These are phyloP conservation scores for Xanthia togata DNA, from an alignment of 2,888 invertebrate species.

Conservation along the genomic window DNA sequence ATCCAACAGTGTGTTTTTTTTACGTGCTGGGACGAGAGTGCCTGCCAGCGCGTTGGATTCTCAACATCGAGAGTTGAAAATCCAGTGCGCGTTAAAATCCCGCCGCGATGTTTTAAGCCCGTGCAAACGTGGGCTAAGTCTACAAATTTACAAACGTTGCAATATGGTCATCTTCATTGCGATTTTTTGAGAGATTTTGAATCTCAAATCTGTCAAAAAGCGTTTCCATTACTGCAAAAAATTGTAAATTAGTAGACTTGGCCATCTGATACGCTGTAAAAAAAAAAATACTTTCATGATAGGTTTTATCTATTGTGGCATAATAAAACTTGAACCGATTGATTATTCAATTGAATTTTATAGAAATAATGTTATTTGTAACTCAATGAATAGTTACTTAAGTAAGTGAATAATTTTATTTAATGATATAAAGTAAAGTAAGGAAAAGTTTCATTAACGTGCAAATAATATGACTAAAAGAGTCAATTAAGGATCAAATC, in stretches of 20 bases:
- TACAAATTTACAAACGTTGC: neutral
- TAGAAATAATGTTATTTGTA: neutral
- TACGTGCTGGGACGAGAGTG: no score
- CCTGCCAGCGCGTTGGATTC: no score
- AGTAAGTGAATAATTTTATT: neutral
- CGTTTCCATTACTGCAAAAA: neutral
- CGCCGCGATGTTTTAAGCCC: no score
- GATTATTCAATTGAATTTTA: neutral
- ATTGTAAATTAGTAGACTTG: neutral
- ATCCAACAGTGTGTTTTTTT: no score
- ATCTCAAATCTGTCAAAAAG: neutral
- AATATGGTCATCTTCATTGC: neutral
- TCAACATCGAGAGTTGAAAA: no score
- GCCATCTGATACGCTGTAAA: no score
- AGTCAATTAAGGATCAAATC: slow-evolving; percentile 6
- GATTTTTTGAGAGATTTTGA: neutral
- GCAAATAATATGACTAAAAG: neutral
- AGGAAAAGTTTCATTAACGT: neutral
- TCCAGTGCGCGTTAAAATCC: no score
- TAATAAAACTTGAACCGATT: neutral
- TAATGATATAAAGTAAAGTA: neutral
- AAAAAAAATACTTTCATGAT: neutral
- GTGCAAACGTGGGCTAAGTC: neutral
- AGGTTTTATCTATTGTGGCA: no score
- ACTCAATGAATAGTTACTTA: neutral